phyloP scores from a whole-genome alignment of 2,797 vertebrate species.

The Catamblyrhynchus diadema region DNA sequence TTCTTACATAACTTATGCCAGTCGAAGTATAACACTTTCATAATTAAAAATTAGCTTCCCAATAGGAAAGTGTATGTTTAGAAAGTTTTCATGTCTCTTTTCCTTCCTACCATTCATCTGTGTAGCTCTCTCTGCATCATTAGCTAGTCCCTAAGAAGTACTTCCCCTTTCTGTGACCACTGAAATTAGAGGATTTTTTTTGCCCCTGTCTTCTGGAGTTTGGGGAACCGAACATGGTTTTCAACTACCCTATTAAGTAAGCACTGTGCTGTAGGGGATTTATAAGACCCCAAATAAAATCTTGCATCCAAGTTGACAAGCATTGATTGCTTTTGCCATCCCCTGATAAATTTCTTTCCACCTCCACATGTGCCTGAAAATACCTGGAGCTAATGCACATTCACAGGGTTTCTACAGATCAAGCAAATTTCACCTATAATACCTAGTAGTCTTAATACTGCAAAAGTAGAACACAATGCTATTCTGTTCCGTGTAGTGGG shows the following conservation, averaged over 20 bases:
- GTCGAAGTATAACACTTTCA: background rate
- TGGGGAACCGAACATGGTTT: background rate
- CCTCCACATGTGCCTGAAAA: background rate
- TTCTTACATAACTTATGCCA: background rate
- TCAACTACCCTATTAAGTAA: constrained; percentile 1
- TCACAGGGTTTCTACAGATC: background rate
- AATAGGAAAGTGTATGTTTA: background rate
- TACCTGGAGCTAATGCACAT: background rate
- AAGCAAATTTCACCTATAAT: background rate
- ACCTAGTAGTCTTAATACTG: background rate
- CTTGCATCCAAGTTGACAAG: background rate
- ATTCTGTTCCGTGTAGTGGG: background rate
- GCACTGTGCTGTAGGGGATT: background rate
- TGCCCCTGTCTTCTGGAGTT: background rate
- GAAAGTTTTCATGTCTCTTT: background rate
- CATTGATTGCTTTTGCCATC: background rate
- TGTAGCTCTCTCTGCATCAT: background rate
- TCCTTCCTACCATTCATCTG: background rate
- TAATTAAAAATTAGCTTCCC: background rate
- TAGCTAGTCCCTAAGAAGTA: background rate
- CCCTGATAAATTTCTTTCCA: background rate
- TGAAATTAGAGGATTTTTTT: background rate
- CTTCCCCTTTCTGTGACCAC: background rate
- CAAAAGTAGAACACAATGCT: background rate
- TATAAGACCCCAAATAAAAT: background rate